Percentiles rank a stretch among this genome's conserved stretches.
phyloP scores from a whole-genome alignment of 2,797 vertebrate genomes.

The Ciconia nigra region DNA sequence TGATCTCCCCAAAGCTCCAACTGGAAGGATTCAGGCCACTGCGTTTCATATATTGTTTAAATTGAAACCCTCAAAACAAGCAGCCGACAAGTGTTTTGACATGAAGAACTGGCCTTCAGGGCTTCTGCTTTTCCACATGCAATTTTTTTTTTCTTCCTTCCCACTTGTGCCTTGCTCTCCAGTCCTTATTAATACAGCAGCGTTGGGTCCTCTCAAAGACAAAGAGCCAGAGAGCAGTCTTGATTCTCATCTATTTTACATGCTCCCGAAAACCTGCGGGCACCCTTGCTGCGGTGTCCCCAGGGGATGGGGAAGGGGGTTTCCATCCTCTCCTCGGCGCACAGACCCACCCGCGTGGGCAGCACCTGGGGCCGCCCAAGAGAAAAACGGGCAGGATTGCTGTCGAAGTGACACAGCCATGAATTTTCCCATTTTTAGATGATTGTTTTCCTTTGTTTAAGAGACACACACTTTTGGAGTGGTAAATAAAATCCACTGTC shows the following conservation, averaged over 20 bases:
- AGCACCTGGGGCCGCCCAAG: accelerated
- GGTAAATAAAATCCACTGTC: not conserved
- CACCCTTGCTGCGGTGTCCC: not conserved
- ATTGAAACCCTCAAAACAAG: not conserved
- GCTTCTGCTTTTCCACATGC: not conserved
- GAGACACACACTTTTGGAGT: not conserved
- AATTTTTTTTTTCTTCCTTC: not conserved
- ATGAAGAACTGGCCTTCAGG: not conserved
- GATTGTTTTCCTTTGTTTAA: not conserved
- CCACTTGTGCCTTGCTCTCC: not conserved
- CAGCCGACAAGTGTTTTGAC: not conserved
- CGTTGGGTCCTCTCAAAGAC: not conserved
- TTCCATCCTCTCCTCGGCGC: not conserved
- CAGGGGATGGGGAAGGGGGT: too few relatives aligned
- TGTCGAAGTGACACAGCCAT: accelerated
- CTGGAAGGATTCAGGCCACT: not conserved
- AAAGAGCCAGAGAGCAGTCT: not conserved
- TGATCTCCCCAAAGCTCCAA: not conserved
- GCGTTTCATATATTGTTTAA: not conserved
- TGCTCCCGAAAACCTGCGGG: accelerated
- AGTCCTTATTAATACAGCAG: not conserved
- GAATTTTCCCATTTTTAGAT: not conserved
- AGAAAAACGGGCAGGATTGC: accelerated
- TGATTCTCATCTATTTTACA: not conserved
- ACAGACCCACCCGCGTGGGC: accelerated